These are phyloP conservation scores for Pandemis corylana DNA, from an alignment of 2,888 invertebrate species.

Conservation along the genomic window DNA sequence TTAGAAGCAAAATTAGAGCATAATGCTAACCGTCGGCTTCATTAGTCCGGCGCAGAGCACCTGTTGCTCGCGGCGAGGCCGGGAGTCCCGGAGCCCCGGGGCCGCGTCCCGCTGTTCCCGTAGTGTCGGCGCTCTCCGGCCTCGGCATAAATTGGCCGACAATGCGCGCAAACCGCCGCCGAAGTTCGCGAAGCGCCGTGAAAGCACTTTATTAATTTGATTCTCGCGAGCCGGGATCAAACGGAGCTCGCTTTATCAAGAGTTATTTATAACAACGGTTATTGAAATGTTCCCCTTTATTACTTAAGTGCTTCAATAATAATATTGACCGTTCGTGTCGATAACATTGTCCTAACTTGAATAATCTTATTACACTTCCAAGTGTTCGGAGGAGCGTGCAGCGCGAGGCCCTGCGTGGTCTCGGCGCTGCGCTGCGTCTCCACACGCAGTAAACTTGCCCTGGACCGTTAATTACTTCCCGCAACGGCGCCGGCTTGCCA, in stretches of 20 bases:
- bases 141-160: conserved; percentile 4
- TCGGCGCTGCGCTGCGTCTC: too few species aligned
- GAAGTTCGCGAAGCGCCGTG: conserved; percentile 10
- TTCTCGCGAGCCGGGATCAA: conserved; percentile 21
- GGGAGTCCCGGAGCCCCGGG: not conserved
- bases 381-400: not conserved
- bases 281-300: conserved; percentile 28
- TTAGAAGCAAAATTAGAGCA: not conserved
- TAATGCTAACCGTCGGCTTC: not conserved
- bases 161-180: conserved; percentile 8
- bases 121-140: not conserved
- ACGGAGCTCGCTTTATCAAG: conserved; percentile 17
- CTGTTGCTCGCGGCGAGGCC: not conserved
- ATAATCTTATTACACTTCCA: not conserved
- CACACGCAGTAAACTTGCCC: not conserved
- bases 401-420: not conserved
- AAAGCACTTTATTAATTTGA: conserved; percentile 39
- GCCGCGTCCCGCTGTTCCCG: not conserved
- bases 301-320: conserved; percentile 28
- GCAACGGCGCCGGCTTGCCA: not conserved
- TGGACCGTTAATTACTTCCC: not conserved
- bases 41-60: not conserved
- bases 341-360: not conserved
- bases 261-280: conserved; percentile 17
- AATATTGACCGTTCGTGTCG: conserved; percentile 16